These are phyloP conservation scores for Dermochelys coriacea DNA, from an alignment of 2,797 vertebrate species.

Conservation along the genomic window DNA sequence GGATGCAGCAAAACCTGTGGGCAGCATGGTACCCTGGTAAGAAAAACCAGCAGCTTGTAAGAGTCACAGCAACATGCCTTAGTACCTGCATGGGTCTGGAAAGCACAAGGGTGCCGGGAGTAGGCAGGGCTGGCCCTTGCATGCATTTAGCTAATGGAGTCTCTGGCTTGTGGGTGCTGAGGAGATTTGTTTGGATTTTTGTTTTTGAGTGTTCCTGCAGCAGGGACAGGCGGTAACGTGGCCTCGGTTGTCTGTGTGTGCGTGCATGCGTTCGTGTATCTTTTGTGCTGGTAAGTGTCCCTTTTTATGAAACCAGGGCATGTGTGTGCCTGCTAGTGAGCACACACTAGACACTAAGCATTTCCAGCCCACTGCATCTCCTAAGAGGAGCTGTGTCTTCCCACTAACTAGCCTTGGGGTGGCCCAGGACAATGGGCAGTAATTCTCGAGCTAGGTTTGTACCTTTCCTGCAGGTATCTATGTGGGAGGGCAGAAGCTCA, in stretches of 20 bases:
- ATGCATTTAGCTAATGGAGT: not conserved
- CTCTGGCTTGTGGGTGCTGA: not conserved
- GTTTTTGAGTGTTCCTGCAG: not conserved
- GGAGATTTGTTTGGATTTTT: accelerated
- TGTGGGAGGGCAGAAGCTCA: not conserved
- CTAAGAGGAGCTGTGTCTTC: not conserved
- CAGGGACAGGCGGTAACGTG: accelerated
- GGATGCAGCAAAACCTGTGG: not conserved
- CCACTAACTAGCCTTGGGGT: no score
- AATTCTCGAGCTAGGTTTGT: not conserved
- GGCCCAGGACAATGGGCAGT: not conserved
- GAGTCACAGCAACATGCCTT: not conserved
- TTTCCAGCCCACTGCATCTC: not conserved
- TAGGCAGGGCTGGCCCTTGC: not conserved
- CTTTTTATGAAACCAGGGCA: not conserved
- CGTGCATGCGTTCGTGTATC: not conserved
- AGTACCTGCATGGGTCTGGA: not conserved
- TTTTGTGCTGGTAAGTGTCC: not conserved
- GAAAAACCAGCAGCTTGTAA: not conserved
- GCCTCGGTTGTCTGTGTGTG: not conserved
- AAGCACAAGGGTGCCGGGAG: not conserved
- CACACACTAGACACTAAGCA: not conserved
- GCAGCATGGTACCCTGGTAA: not conserved
- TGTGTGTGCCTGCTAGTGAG: not conserved
- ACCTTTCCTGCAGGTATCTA: not conserved